A percentile compares a stretch with the other conserved stretches of the same genome.
These are phyloP conservation scores for Enteromius fasciolatus DNA, from an alignment of 2,797 vertebrate species.

Conservation along the genomic window DNA sequence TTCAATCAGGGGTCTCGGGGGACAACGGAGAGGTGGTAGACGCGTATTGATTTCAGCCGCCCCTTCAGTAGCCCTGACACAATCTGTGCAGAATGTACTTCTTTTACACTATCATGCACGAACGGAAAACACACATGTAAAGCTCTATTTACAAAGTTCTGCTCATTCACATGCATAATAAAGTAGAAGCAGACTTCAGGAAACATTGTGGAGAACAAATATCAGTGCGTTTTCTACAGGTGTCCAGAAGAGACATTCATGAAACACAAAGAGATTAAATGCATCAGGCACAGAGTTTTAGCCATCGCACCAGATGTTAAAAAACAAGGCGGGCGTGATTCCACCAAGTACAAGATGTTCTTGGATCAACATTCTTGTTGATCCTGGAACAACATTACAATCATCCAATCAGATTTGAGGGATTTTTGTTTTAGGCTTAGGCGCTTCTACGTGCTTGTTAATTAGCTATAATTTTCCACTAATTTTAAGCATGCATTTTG, in stretches of 20 bases:
- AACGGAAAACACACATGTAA: constrained; percentile 54
- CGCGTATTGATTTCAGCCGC: constrained; percentile 52
- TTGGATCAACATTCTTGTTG: too few relatives aligned
- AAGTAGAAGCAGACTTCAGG: constrained; percentile 39
- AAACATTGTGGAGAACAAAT: constrained; percentile 14
- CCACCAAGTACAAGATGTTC: too few relatives aligned
- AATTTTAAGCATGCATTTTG: too few relatives aligned
- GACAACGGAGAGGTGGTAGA: constrained; percentile 59
- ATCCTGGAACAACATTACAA: too few relatives aligned
- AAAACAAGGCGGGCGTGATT: neutral
- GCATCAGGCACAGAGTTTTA: constrained; percentile 39
- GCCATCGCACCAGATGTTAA: neutral
- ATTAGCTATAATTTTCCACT: too few relatives aligned
- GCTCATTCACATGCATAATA: constrained; percentile 56
- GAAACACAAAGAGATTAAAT: constrained; percentile 33
- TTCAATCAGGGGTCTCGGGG: constrained; percentile 69
- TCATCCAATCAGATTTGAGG: too few relatives aligned
- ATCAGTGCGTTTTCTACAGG: constrained; percentile 32
- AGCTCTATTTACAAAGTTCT: constrained; percentile 46
- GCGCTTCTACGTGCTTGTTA: too few relatives aligned
- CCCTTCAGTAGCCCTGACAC: constrained; percentile 60
- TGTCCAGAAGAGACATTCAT: constrained; percentile 36
- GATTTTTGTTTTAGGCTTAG: too few relatives aligned
- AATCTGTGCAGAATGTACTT: constrained; percentile 66
- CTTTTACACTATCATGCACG: constrained; percentile 68